Conservation (phyloP, 2,113 vertebrate species). For the Pelodiscus sinensis region DNA sequence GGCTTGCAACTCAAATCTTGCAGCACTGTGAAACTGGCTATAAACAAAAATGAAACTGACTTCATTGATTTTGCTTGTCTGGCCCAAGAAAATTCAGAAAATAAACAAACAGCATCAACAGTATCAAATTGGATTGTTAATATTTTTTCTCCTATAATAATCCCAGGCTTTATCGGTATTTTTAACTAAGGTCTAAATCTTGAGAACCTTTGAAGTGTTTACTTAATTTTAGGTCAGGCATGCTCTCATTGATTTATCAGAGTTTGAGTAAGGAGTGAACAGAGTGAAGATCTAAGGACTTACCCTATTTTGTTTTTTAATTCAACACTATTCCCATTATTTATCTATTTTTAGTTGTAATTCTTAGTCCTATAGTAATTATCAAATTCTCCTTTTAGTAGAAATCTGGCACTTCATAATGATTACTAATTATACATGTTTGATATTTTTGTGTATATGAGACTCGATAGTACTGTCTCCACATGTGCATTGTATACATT, state of each 20-base stretch:
- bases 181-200: neutral
- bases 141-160: neutral
- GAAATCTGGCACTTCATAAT: constrained; percentile 65
- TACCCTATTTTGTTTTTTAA: constrained; percentile 16
- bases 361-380: constrained; percentile 63
- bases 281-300: neutral
- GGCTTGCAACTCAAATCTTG: neutral
- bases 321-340: constrained; percentile 53
- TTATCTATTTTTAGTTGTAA: constrained; percentile 74
- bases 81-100: constrained; percentile 40
- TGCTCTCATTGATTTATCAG: neutral
- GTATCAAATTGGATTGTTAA: constrained; percentile 33
- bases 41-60: constrained; percentile 33
- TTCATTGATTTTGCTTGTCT: constrained; percentile 39
- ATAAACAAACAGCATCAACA: constrained; percentile 4
- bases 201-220: neutral
- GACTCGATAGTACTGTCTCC: neutral
- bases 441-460: constrained; percentile 51
- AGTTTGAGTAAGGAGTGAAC: constrained; percentile 1
- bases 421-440: constrained; percentile 43
- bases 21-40: neutral
- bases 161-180: neutral
- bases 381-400: constrained; percentile 58
- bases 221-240: neutral
- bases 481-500: accelerated